Evolutionary conservation across 2,113 vertebrate genomes (phyloP), one percentile per base, ranked within the genome.

Genomic region (Rhinolophus sinicus): DNA sequence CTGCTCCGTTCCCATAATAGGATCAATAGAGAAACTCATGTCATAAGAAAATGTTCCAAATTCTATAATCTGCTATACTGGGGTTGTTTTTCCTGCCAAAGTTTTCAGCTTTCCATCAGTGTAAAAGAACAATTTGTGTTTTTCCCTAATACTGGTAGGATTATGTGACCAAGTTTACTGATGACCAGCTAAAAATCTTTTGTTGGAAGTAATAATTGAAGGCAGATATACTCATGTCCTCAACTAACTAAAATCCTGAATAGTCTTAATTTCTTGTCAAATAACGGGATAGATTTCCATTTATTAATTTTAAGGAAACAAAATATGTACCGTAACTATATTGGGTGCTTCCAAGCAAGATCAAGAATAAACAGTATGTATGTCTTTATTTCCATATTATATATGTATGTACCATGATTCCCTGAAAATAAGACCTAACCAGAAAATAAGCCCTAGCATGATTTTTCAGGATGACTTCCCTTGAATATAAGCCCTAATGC

Each of bases 1-100:
- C 60, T 95, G 60, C 77, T 90, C 44, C 67, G 89, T 75, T 85
- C 56, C 8, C 93, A 35, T 96, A 91, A 70, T 44, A 85, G 86
- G 96, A 85, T 28, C 22, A 92, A 30, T 76, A 97, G 15, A 83
- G 4, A 83, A 67, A 85, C 11, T 50, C 65, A 0, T 58, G 38
- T 11, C 22, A 1, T 38, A 91, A 87, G 28, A 40, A 90, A 95
- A 94, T 26, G 14, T 22, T 21, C 26, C 0, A 94, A 96, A 96
- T 62, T 60, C 84, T 88, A 24, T 70, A 90, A 94, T 5, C 21
- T 73, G 21, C 28, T 69, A 72, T 75, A 73, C 24, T 88, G 7
- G 1, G 15, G 91, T 19, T 0, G 82, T 40, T 64, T 58, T 0
- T 12, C 50, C 6, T 58, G 12, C 38, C 73, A 94, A 64, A 47